Percentiles rank a stretch among this genome's conserved stretches.
Conservation (phyloP, 2,888 invertebrate genomes). For the Iphiclides podalirius region DNA sequence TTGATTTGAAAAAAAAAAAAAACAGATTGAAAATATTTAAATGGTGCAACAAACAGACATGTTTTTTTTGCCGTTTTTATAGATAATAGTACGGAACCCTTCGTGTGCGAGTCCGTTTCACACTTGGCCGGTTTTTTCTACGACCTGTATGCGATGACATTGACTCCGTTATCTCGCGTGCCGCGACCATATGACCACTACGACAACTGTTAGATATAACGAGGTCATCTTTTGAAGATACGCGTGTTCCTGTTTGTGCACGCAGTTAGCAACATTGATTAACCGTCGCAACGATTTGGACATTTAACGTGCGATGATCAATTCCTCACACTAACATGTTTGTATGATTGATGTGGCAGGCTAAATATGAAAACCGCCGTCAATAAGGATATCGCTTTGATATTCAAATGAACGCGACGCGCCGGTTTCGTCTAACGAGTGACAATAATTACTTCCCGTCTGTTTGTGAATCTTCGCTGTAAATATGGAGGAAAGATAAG, state of each 20-base stretch:
- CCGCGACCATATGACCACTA: not conserved
- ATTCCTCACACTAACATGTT: not conserved
- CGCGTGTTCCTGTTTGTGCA: not conserved
- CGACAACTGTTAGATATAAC: not conserved
- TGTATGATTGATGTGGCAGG: constrained; percentile 11
- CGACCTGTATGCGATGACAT: not conserved
- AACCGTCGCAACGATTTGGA: no score
- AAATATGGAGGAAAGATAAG: no score
- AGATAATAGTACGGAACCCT: no score
- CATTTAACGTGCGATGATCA: not conserved
- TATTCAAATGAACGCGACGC: constrained; percentile 12
- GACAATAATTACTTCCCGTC: constrained; percentile 14
- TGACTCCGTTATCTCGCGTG: not conserved
- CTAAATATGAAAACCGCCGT: constrained; percentile 7
- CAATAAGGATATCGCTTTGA: constrained; percentile 15
- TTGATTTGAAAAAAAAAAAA: no score
- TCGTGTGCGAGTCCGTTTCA: no score
- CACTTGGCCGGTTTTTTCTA: no score
- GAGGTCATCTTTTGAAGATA: not conserved
- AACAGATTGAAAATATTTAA: no score
- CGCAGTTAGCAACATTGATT: not conserved
- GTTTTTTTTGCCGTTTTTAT: no score
- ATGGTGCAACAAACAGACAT: no score
- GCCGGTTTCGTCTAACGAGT: not conserved
- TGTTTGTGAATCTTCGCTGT: not conserved